Conservation (phyloP, 2,888 invertebrate genomes). For the Sisyra terminalis region DNA sequence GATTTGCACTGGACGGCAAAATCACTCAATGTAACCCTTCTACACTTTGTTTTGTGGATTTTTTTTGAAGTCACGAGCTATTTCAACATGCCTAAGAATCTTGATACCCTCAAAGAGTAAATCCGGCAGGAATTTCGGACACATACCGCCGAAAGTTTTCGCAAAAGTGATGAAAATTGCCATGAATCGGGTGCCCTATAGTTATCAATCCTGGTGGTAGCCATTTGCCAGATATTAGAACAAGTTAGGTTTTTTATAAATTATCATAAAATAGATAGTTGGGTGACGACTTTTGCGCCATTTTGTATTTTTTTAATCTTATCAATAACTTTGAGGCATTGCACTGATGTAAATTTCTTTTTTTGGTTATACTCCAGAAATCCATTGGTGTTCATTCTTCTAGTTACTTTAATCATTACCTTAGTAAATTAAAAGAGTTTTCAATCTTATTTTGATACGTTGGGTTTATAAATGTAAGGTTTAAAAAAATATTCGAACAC, state of each 20-base stretch:
- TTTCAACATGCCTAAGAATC: constrained; percentile 11
- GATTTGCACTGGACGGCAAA: constrained; percentile 14
- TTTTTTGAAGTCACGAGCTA: constrained; percentile 13
- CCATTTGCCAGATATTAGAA: constrained; percentile 10
- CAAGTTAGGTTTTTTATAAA: constrained; percentile 6
- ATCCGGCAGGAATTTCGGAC: constrained; percentile 10
- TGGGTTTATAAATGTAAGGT: too few species aligned
- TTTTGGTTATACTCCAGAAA: too few species aligned
- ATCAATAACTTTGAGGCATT: too few species aligned
- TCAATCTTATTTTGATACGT: too few species aligned
- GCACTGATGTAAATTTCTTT: too few species aligned
- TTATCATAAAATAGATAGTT: too few species aligned
- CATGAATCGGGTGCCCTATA: constrained; percentile 1
- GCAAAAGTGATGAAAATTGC: constrained; percentile 8
- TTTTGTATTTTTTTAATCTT: too few species aligned
- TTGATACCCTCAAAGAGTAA: constrained; percentile 13
- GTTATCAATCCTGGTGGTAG: constrained; percentile 7
- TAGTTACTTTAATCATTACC: too few species aligned
- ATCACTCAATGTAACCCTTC: constrained; percentile 12
- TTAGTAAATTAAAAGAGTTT: too few species aligned
- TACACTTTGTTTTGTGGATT: constrained; percentile 11
- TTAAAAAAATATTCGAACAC: too few species aligned
- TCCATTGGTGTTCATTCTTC: too few species aligned
- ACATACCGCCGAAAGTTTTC: constrained; percentile 14
- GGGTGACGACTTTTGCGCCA: too few species aligned